Base-by-base conservation (phyloP, 2,888 invertebrate genomes). In the Ischnus inquisitorius region DNA sequence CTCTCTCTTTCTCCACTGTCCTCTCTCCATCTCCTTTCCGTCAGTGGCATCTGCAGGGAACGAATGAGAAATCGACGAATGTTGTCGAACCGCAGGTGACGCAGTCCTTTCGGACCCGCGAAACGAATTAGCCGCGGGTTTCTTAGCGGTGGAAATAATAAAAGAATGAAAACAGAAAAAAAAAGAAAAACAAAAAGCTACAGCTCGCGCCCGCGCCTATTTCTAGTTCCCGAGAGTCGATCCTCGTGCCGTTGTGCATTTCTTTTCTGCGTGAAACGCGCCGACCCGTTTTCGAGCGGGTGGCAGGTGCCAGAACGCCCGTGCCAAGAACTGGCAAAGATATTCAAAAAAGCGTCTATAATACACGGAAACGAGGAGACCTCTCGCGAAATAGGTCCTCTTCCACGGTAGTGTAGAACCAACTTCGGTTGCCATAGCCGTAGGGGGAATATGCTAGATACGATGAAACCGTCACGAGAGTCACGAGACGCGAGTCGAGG, bases 61-160 rank as follows among this genome's bases (percentile, higher is more conserved):
- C 43, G n/a, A 14, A 74, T 54, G 57, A 76, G 71, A 60, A 85
- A 84, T 74, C 85, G 77, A 78, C 80, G 79, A 83, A 79, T 72
- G 75, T 82, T 68, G 83, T 86, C 83, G 79, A 86, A 86, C 83
- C 87, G 87, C 88, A 88, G 89, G 87, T 91, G 90, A 91, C 91
- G 89, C 88, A 83, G 74, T 64, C 43, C 69, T 74, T 71, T 51
- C 71, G 72, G 67, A 80, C 86, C 88, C 86, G 90, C 89, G 89
- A 90, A 90, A 91, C 89, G 87, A 90, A 91, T 91, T 91, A 90
- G 88, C 83, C 84, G 72, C 57, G 12, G 72, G 34, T 78, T 48
- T 57, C 78, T 78, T 76, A 83, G 65, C 77, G 82, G 34, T 82
- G 65, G 54, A 82, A 82, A 79, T 69, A 81, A 81, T 69, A 81